Evolutionary conservation across 2,888 invertebrate species (phyloP).

Genomic region (Ischnus inquisitorius): DNA sequence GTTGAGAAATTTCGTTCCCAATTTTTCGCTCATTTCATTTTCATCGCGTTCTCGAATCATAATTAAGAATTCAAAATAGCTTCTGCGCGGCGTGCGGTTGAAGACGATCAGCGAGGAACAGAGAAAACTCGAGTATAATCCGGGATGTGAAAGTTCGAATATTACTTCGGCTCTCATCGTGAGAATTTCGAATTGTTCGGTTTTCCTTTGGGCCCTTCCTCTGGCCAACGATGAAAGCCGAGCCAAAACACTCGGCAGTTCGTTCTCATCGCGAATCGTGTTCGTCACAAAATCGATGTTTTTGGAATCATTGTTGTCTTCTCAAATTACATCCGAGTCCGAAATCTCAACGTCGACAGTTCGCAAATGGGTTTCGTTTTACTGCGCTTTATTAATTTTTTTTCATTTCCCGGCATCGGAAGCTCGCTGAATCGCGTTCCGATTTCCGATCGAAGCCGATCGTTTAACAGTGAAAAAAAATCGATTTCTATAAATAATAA

Average conservation of each 20-base stretch:
- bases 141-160: not conserved
- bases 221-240: not conserved
- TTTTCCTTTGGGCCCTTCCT: not conserved
- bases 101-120: not conserved
- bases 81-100: too few relatives aligned
- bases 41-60: not conserved
- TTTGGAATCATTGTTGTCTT: not conserved
- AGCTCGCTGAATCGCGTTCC: constrained; percentile 5
- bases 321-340: not conserved
- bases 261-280: not conserved
- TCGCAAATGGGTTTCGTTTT: not conserved
- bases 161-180: not conserved
- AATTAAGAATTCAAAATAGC: not conserved
- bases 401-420: not conserved
- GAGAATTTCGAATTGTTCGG: not conserved
- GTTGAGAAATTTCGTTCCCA: too few relatives aligned
- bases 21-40: not conserved
- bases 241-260: not conserved
- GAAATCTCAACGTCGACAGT: not conserved
- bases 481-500: not conserved
- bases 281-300: constrained; percentile 17
- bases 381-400: not conserved
- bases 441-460: constrained; percentile 18
- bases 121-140: not conserved
- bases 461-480: not conserved